Percentiles rank a stretch among this genome's conserved stretches.
These are phyloP conservation scores for Atrina japonica DNA, from an alignment of 2,888 invertebrate species.

Conservation along the genomic window DNA sequence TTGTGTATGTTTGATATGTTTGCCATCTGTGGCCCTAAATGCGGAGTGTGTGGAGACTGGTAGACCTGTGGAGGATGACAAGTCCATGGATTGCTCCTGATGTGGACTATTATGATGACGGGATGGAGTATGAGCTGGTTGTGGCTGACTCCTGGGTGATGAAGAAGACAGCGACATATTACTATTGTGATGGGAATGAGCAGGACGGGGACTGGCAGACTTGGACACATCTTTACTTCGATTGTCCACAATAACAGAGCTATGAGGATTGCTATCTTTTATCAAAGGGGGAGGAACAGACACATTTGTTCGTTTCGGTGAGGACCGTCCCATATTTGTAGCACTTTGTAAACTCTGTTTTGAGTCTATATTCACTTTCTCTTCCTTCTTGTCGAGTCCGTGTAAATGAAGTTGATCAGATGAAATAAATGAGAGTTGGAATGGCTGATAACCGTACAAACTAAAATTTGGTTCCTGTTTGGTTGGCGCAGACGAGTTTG, in stretches of 20 bases:
- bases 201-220: constrained; percentile 54
- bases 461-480: constrained; percentile 71
- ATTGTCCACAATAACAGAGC: constrained; percentile 77
- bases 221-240: constrained; percentile 57
- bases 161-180: constrained; percentile 52
- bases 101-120: constrained; percentile 56
- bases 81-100: constrained; percentile 58
- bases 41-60: constrained; percentile 45
- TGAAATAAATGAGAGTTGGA: constrained; percentile 78
- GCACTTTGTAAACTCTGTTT: constrained; percentile 46
- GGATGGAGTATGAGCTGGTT: constrained; percentile 73
- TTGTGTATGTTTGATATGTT: constrained; percentile 63
- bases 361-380: constrained; percentile 57
- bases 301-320: constrained; percentile 55
- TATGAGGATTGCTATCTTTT: constrained; percentile 68
- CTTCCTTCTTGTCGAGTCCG: constrained; percentile 67
- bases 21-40: constrained; percentile 58
- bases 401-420: constrained; percentile 77
- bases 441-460: constrained; percentile 80
- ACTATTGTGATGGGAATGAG: constrained; percentile 53
- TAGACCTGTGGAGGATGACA: constrained; percentile 37
- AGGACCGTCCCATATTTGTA: constrained; percentile 37
- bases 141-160: constrained; percentile 68
- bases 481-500: constrained; percentile 18
- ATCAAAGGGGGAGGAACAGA: constrained; percentile 68